A percentile compares a stretch with the other conserved stretches of the same genome.
phyloP scores from a whole-genome alignment of 2,797 vertebrate species.

The Vultur gryphus region DNA sequence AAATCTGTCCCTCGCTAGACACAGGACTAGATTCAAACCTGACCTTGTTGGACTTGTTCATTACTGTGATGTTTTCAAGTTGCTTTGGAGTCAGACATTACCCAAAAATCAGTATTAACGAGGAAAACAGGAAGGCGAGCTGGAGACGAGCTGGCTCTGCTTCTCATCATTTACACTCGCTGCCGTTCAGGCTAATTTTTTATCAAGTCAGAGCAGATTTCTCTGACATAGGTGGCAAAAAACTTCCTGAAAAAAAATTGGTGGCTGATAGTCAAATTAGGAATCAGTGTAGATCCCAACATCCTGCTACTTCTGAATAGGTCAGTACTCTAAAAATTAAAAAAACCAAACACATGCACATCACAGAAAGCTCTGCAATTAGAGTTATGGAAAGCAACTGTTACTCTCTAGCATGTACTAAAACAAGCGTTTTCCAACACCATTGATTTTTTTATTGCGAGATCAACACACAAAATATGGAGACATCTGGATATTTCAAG shows the following conservation, averaged over 20 bases:
- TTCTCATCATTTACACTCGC: slow-evolving; percentile 58
- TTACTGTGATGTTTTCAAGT: background rate
- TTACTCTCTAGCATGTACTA: background rate
- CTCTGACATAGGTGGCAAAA: background rate
- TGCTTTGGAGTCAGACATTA: slow-evolving; percentile 36
- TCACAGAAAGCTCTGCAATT: background rate
- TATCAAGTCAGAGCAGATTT: slow-evolving; percentile 46
- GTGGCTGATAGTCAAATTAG: background rate
- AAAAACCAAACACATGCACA: background rate
- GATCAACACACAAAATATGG: background rate
- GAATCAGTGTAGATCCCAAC: background rate
- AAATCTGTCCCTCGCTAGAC: background rate
- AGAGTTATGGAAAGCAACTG: slow-evolving; percentile 20
- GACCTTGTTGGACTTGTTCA: slow-evolving; percentile 7
- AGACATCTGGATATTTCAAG: background rate
- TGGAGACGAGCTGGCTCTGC: slow-evolving; percentile 44
- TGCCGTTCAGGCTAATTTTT: slow-evolving; percentile 35
- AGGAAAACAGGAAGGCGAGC: slow-evolving; percentile 61
- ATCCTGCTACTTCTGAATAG: background rate
- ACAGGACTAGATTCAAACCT: background rate
- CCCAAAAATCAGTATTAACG: slow-evolving; percentile 49
- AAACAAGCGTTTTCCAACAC: background rate
- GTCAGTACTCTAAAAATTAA: background rate
- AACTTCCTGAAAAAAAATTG: background rate
- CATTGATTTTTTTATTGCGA: background rate